Percentiles rank a stretch among this genome's conserved stretches.
phyloP scores from a whole-genome alignment of 2,888 invertebrate genomes.

The Zootermopsis nevadensis region DNA sequence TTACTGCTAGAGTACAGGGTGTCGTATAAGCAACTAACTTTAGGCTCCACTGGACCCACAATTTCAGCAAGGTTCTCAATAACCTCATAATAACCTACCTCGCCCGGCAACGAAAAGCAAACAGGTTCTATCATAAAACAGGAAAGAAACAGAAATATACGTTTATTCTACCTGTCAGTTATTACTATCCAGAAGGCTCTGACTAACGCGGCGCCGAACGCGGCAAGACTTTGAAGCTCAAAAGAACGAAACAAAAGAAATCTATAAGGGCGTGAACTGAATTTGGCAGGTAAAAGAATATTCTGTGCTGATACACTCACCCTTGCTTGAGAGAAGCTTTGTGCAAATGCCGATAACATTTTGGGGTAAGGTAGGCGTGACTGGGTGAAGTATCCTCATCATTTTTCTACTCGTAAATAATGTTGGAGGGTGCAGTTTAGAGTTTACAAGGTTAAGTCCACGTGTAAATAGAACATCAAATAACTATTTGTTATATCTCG shows the following conservation, averaged over 20 bases:
- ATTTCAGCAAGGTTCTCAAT: neutral
- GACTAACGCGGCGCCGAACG: slow-evolving; percentile 13
- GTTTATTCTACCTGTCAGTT: slow-evolving; percentile 32
- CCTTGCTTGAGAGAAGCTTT: neutral
- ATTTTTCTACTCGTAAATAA: slow-evolving; percentile 16
- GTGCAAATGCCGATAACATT: neutral
- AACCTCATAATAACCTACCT: neutral
- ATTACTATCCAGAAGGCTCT: slow-evolving; percentile 18
- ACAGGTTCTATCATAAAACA: slow-evolving; percentile 11
- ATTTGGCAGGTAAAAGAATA: slow-evolving; percentile 40
- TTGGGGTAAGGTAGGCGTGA: neutral
- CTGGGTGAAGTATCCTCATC: neutral
- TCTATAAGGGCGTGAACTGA: slow-evolving; percentile 36
- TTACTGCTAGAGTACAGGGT: neutral
- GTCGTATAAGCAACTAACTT: neutral
- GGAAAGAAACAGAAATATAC: neutral
- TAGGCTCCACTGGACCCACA: neutral
- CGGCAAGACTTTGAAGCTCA: slow-evolving; percentile 36
- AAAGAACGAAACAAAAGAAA: slow-evolving; percentile 38
- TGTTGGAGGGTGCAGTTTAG: neutral
- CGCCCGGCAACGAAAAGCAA: slow-evolving; percentile 18
- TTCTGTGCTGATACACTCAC: neutral
- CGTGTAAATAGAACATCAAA: slow-evolving; percentile 41
- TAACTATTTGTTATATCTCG: slow-evolving; percentile 25
- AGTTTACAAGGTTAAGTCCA: slow-evolving; percentile 39